These are phyloP conservation scores for Embiotoca jacksoni DNA, from an alignment of 2,113 vertebrate genomes.

Conservation along the genomic window DNA sequence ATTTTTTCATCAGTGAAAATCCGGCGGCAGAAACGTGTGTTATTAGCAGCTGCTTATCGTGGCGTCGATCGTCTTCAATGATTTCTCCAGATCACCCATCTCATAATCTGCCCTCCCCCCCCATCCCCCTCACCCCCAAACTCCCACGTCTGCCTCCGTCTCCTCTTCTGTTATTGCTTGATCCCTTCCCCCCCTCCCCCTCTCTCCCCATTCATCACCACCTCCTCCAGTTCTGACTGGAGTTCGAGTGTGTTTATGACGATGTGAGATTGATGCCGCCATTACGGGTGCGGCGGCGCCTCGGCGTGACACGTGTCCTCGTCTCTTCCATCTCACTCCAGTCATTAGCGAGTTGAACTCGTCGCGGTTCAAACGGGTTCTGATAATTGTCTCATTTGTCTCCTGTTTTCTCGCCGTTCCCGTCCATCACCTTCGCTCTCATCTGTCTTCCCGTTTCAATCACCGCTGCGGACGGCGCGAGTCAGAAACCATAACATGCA, in stretches of 20 bases:
- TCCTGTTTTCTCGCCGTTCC: slow-evolving; percentile 24
- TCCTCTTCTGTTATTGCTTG: slow-evolving; percentile 5
- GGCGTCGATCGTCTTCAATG: slow-evolving; percentile 33
- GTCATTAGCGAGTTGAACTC: background rate
- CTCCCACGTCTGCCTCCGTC: background rate
- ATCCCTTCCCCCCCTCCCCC: slow-evolving; percentile 34
- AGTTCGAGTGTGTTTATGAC: slow-evolving; percentile 27
- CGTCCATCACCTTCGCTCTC: slow-evolving; percentile 5
- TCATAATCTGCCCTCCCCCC: slow-evolving; percentile 1
- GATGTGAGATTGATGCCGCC: slow-evolving; percentile 21
- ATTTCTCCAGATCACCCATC: slow-evolving; percentile 15
- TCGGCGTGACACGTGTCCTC: background rate
- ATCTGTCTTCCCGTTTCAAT: slow-evolving; percentile 23
- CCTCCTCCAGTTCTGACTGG: slow-evolving; percentile 12
- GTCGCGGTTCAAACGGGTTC: slow-evolving; percentile 16
- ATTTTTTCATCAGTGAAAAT: slow-evolving; percentile 19
- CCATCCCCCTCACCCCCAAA: background rate
- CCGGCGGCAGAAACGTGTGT: slow-evolving; percentile 31
- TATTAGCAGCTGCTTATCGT: slow-evolving; percentile 42
- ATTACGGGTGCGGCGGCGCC: background rate
- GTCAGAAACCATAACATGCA: slow-evolving; percentile 27
- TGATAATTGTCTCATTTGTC: slow-evolving; percentile 4
- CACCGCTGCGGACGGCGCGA: slow-evolving; percentile 1
- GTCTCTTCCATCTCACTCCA: background rate
- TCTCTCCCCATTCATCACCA: slow-evolving; percentile 1